Evolutionary conservation across 2,113 vertebrate genomes (phyloP), one percentile per base, ranked within the genome.

Genomic region (Pseudorhombus dupliciocellatus): DNA sequence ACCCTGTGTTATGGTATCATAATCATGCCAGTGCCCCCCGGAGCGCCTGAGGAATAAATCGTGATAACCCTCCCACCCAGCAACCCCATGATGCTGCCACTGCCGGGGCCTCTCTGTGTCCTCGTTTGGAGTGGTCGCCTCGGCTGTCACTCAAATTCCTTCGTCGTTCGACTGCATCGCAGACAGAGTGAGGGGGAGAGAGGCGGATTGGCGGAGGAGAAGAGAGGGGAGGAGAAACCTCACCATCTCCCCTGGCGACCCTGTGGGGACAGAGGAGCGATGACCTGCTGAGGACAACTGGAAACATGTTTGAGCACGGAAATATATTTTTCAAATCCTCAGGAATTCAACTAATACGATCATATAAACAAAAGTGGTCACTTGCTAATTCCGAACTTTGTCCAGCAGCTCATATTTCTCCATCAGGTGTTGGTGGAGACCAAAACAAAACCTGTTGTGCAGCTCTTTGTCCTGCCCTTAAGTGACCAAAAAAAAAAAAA

Each of bases 1-100:
- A 68, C 78, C 83, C 82, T 71, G 88, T 90, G 89, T 91, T 88
- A 86, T 88, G 87, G 69, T 84, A 87, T 89, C 86, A 90, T 87
- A 87, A 90, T 91, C 86, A 82, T 61, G 65, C 55, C 80, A 40
- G 67, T 1, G 83, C 71, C 25, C 10, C 10, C 57, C 14, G 54
- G 48, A 79, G 84, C n/a, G 25, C 64, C 73, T 4, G n/a, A 26
- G 76, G 66, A 77, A 91, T 89, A 87, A 86, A 90, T 91, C 87
- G 84, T 21, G 44, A 46, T 76, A 79, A 83, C 48, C 64, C n/a
- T 42, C 30, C 30, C 52, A 5, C 16, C 12, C 46, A 24, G 11
- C 65, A 2, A 56, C 64, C 15, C 12, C 55, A 16, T 46, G 70
- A 83, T 30, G 20, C 73, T 56, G 66, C 37, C 7, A 1, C 59